A percentile compares a stretch with the other conserved stretches of the same genome.
Evolutionary conservation across 1,140 invertebrate species (phyloP).

Genomic region (Brachionus asplanchnoidis): DNA sequence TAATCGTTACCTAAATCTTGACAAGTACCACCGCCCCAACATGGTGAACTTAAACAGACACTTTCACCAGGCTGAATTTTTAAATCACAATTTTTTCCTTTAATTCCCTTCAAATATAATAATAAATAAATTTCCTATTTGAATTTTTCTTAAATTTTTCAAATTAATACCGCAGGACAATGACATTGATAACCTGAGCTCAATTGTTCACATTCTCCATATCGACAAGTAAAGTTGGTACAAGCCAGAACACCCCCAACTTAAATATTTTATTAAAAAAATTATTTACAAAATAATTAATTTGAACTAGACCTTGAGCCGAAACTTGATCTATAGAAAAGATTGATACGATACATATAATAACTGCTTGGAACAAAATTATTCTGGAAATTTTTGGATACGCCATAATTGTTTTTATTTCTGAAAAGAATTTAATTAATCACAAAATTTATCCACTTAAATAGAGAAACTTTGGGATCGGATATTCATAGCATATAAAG

Average conservation of each 20-base stretch:
- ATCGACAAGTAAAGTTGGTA: slow-evolving; percentile 37
- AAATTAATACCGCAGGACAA: slow-evolving; percentile 17
- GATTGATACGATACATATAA: background rate
- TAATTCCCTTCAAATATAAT: slow-evolving; percentile 3
- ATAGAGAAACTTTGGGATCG: background rate
- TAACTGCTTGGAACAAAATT: background rate
- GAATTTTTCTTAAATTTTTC: background rate
- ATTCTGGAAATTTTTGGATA: background rate
- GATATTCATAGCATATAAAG: background rate
- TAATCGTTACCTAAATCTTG: slow-evolving; percentile 17
- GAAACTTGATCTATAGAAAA: background rate
- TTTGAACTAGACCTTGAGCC: background rate
- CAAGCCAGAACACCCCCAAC: slow-evolving; percentile 7
- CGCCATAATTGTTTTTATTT: background rate
- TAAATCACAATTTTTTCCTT: slow-evolving; percentile 15
- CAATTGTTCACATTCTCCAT: slow-evolving; percentile 41
- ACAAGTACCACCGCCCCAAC: slow-evolving; percentile 33
- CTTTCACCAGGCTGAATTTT: slow-evolving; percentile 8
- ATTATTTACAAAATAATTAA: background rate
- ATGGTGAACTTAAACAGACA: slow-evolving; percentile 24
- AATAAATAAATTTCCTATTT: background rate
- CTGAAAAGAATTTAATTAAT: background rate
- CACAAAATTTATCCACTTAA: background rate
- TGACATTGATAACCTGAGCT: background rate
- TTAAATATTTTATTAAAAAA: background rate